Base-by-base conservation (phyloP, 2,888 invertebrate genomes). In the Drosophila demipolita region DNA sequence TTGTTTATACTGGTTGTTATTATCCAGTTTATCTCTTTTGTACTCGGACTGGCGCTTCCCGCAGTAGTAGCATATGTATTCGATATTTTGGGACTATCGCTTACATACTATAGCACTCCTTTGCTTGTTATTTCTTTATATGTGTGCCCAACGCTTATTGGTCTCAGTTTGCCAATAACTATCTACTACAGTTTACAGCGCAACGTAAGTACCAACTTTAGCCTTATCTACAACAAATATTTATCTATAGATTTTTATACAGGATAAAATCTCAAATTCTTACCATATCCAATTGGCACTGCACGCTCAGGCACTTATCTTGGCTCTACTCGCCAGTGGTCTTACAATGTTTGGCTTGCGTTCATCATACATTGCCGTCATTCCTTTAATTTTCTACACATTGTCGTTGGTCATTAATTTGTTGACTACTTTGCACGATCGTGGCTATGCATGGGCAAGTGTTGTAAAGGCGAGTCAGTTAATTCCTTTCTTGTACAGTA, bases 81-180 rank as follows among this genome's bases (percentile, higher is more conserved):
- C 54, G 94, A 94, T 76, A 81, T 75, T 11, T 69, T 86, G 1
- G 91, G 92, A 62, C 83, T 92, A 38, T 92, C 94, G 1, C 93
- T 96, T 94, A 94, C 94, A 49, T 96, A 95, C 95, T 96, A 94
- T 83, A 93, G 94, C 11, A 91, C 93, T 74, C 94, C 94, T 20
- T 94, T 93, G 92, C 90, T 95, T 50, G 91, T 95, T 17, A 88
- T 94, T 65, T 93, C 93, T 0, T 65, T 91, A 17, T 91, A 91
- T 59, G 70, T 91, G 0, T 90, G 91, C 32, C 93, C 94, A 0
- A 77, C 91, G 2, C 77, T 93, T 11, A 81, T 93, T 64, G 91
- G 91, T 3, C 79, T 92, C n/a, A 82, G 81, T 12, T 62, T 91
- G 1, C 91, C 92, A 0, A 86, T 87, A 23, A 70, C 91, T 0